phyloP scores from a whole-genome alignment of 2,888 invertebrate genomes.

The Eilema caniola region DNA sequence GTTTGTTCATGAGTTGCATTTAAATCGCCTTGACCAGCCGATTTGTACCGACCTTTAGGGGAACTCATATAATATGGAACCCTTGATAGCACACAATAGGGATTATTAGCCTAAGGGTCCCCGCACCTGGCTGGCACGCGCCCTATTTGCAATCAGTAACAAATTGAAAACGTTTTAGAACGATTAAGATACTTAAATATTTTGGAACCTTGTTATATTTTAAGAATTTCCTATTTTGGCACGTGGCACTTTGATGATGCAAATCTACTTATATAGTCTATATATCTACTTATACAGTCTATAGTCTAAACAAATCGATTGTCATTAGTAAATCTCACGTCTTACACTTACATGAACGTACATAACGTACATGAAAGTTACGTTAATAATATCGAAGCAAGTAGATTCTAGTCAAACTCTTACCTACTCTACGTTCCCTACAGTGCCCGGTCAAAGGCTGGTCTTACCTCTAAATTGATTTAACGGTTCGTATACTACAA shows the following conservation, averaged over 20 bases:
- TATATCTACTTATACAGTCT: too few relatives aligned
- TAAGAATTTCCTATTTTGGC: neutral
- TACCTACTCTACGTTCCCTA: too few relatives aligned
- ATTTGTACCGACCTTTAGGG: neutral
- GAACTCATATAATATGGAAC: conserved; percentile 9
- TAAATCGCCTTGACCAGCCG: conserved; percentile 1
- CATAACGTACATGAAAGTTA: too few relatives aligned
- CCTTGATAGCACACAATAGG: conserved; percentile 34
- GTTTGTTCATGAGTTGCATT: neutral
- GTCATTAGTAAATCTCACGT: too few relatives aligned
- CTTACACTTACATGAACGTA: too few relatives aligned
- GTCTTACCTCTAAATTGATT: too few relatives aligned
- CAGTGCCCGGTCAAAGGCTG: too few relatives aligned
- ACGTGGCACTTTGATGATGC: neutral
- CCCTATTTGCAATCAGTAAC: conserved; percentile 48
- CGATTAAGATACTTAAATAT: conserved; percentile 8
- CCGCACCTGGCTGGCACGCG: conserved; percentile 67
- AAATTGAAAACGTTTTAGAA: conserved; percentile 28
- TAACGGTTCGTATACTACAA: neutral
- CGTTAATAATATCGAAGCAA: too few relatives aligned
- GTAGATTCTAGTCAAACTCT: too few relatives aligned
- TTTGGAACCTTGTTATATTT: too few relatives aligned
- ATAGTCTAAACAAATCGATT: neutral
- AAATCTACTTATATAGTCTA: too few relatives aligned
- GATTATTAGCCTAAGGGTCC: conserved; percentile 32